A percentile compares a stretch with the other conserved stretches of the same genome.
Conservation (phyloP, 2,888 invertebrate species). For the Molorchus minor region DNA sequence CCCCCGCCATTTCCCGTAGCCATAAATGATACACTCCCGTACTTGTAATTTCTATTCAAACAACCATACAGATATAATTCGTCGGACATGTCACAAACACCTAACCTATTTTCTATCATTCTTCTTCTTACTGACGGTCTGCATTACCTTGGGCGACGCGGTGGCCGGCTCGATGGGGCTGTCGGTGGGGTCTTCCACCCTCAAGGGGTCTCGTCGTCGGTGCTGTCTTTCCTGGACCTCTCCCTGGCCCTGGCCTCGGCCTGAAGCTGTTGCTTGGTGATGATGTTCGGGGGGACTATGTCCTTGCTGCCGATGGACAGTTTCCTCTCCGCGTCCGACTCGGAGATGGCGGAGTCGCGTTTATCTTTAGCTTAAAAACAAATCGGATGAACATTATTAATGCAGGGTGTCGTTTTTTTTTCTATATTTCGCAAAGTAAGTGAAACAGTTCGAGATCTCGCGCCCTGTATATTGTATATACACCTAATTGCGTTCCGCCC, state of each 20-base stretch:
- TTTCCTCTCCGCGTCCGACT: slow-evolving; percentile 27
- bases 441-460: too few relatives aligned
- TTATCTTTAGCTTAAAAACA: slow-evolving; percentile 24
- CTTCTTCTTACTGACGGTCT: background rate
- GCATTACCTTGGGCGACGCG: background rate
- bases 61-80: too few relatives aligned
- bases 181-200: slow-evolving; percentile 2
- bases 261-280: slow-evolving; percentile 34
- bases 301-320: slow-evolving; percentile 32
- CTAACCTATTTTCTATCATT: slow-evolving; percentile 5
- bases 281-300: slow-evolving; percentile 23
- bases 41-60: too few relatives aligned
- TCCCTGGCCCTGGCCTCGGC: slow-evolving; percentile 25
- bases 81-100: too few relatives aligned
- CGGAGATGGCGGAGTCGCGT: slow-evolving; percentile 17
- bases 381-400: slow-evolving; percentile 2
- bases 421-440: background rate
- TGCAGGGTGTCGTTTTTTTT: too few relatives aligned
- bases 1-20: too few relatives aligned
- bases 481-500: too few relatives aligned
- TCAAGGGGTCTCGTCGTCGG: slow-evolving; percentile 10
- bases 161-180: background rate
- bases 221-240: slow-evolving; percentile 4
- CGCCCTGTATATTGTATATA: too few relatives aligned
- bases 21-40: too few relatives aligned